Base-by-base conservation (phyloP, 2,888 invertebrate genomes). In the Dicroscelio sp. region DNA sequence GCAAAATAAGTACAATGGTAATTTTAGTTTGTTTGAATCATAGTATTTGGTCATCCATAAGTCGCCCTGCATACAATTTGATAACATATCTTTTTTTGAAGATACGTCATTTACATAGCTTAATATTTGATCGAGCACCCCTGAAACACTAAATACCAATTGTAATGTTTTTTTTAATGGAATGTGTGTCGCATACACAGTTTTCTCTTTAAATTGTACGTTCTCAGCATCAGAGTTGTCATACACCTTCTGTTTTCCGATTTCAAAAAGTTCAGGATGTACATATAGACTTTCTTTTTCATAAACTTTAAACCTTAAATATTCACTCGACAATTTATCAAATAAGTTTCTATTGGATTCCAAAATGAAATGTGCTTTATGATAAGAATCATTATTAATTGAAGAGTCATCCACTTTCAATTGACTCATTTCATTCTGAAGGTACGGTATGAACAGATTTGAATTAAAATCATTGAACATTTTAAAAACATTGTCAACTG, bases 291-390 rank as follows among this genome's bases (percentile, higher is more conserved):
- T 86, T 63, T 83, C 78, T 33, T 91, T 17, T 69, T 85, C 86
- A 38, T 88, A 88, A 25, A 69, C n/a, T 63, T 82, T 67, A n/a
- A 91, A 82, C 65, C 90, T 83, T 48, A 91, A 86, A 65, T 90
- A 67, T 31, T 91, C 91, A 14, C 86, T 83, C 2, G 48, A 75
- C 52, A 85, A 90, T 67, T 90, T 90, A 20, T 60, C 27, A 76
- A 91, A 91, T 3, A 90, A 35, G 25, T 84, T 33, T 79, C 86
- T 91, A 65, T 84, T 87, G 6, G 63, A 83, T 85, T 90, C 90
- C 14, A 90, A 84, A 71, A 63, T 79, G 30, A 31, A 85, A 65
- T 85, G 84, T 0, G 60, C 60, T 55, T 55, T 79, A 35, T 52
- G n/a, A 63, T 79, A 83, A 83, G 38, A 27, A 31, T 23, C 30